These are phyloP conservation scores for Nycticorax nycticorax DNA, from an alignment of 2,113 vertebrate genomes.

Conservation along the genomic window DNA sequence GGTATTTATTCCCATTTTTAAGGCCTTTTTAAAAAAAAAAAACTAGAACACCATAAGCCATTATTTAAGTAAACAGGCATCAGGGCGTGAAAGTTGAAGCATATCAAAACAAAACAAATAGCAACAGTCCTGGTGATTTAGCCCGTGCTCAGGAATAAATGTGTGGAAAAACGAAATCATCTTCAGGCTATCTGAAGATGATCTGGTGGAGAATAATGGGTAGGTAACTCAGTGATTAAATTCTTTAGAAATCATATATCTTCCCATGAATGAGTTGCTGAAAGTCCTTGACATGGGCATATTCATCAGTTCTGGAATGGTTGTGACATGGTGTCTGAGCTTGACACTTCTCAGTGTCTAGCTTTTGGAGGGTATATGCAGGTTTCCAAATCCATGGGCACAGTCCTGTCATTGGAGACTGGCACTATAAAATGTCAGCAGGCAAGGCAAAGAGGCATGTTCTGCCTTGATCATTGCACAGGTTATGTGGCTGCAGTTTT, in stretches of 20 bases:
- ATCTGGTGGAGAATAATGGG: not conserved
- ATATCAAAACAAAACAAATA: not conserved
- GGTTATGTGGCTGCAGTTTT: not conserved
- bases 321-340: not conserved
- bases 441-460: rapidly evolving
- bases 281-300: not conserved
- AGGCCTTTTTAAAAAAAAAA: not conserved
- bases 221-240: not conserved
- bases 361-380: not conserved
- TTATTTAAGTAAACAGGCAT: not conserved
- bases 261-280: not conserved
- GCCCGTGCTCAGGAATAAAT: not conserved
- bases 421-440: not conserved
- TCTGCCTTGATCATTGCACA: not conserved
- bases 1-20: not conserved
- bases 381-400: not conserved
- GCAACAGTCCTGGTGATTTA: not conserved
- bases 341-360: not conserved
- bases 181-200: not conserved
- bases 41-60: not conserved
- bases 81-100: not conserved
- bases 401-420: not conserved
- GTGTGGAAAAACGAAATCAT: not conserved
- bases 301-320: not conserved
- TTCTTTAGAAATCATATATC: not conserved